Conservation (phyloP, 2,113 vertebrate species). For the Cryptomyrus ogoouensis region DNA sequence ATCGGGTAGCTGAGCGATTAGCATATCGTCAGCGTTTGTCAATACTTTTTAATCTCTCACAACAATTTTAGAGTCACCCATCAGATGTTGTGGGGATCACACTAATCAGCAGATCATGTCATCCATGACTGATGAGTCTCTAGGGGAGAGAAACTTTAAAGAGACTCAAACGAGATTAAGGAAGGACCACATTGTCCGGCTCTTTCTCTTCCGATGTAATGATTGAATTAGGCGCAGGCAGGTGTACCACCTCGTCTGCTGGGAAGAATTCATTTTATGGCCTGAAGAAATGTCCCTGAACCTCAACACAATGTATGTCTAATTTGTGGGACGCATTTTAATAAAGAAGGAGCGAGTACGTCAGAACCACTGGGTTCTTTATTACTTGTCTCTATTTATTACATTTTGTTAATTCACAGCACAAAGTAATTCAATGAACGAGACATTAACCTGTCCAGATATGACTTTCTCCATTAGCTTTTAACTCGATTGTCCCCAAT, state of each 20-base stretch:
- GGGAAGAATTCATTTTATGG: conserved; percentile 34
- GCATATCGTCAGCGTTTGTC: conserved; percentile 47
- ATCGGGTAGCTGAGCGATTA: conserved; percentile 34
- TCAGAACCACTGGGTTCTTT: conserved; percentile 31
- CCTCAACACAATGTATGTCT: conserved; percentile 38
- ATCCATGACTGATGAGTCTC: conserved; percentile 46
- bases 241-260: not conserved
- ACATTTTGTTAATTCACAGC: conserved; percentile 46
- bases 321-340: conserved; percentile 45
- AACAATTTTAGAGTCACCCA: conserved; percentile 40
- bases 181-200: not conserved
- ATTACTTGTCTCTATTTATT: conserved; percentile 51
- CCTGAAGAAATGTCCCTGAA: conserved; percentile 29
- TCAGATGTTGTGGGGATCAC: conserved; percentile 50
- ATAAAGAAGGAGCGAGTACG: conserved; percentile 49
- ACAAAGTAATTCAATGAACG: conserved; percentile 57
- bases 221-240: not conserved
- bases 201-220: not conserved
- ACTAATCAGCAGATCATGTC: conserved; percentile 47
- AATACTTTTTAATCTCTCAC: conserved; percentile 44
- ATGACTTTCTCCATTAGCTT: conserved; percentile 53
- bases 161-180: not conserved
- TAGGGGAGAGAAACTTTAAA: conserved; percentile 20
- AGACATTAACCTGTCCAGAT: conserved; percentile 57
- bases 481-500: conserved; percentile 47